Conservation (phyloP, 2,888 invertebrate species). For the Tipula confusa region DNA sequence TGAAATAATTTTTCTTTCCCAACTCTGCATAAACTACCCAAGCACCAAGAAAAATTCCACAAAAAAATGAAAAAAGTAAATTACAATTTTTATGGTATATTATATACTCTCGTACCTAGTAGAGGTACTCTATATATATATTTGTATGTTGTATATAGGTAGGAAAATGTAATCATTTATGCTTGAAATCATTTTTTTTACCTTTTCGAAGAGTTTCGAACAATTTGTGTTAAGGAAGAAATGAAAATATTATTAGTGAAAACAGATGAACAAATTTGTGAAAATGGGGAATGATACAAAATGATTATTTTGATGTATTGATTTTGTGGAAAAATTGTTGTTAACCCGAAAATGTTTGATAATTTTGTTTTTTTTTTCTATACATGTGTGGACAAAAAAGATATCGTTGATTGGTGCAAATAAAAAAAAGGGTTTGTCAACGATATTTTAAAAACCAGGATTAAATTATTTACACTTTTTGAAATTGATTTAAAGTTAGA, state of each 20-base stretch:
- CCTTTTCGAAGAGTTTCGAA: background rate
- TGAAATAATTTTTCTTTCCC: background rate
- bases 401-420: too few relatives aligned
- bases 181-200: background rate
- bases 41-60: background rate
- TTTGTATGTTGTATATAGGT: background rate
- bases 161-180: background rate
- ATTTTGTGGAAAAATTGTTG: too few relatives aligned
- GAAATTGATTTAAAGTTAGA: too few relatives aligned
- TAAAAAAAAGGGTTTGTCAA: too few relatives aligned
- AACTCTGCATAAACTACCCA: too few relatives aligned
- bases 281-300: background rate
- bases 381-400: too few relatives aligned
- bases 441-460: too few relatives aligned
- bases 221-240: background rate
- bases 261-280: background rate
- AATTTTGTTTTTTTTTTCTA: too few relatives aligned
- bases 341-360: too few relatives aligned
- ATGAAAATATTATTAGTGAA: background rate
- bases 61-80: background rate
- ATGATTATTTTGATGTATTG: background rate
- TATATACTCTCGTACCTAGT: background rate
- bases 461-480: too few relatives aligned
- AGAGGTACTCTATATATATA: background rate
- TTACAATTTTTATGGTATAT: background rate